Percentiles rank a stretch among this genome's conserved stretches.
These are phyloP conservation scores for Melipona beecheii DNA, from an alignment of 2,888 invertebrate genomes.

Conservation along the genomic window DNA sequence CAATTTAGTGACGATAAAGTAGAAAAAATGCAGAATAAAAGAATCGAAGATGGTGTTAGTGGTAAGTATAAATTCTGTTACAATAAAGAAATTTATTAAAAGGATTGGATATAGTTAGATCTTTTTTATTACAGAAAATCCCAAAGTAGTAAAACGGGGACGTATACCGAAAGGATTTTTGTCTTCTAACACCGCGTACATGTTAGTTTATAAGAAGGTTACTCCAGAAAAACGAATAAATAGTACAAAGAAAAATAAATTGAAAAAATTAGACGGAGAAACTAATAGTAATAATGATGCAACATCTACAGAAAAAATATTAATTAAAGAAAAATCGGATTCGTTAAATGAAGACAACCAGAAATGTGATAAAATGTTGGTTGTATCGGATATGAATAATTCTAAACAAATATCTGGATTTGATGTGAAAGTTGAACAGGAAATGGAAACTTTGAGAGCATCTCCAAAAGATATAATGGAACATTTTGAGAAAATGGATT, in stretches of 20 bases:
- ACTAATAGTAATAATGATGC: conserved; percentile 56
- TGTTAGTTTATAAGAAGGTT: conserved; percentile 86
- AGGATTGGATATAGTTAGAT: background rate
- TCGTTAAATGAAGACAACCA: conserved; percentile 64
- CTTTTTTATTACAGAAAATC: conserved; percentile 71
- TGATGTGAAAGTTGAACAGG: conserved; percentile 27
- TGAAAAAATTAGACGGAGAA: conserved; percentile 59
- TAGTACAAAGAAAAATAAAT: conserved; percentile 61
- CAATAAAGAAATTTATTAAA: background rate
- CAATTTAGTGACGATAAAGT: conserved; percentile 88
- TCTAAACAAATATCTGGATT: conserved; percentile 42
- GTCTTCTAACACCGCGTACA: conserved; percentile 87
- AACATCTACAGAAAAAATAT: conserved; percentile 53
- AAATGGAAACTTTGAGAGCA: conserved; percentile 9
- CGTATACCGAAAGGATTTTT: conserved; percentile 84
- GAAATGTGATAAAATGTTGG: conserved; percentile 55
- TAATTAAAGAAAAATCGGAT: conserved; percentile 64
- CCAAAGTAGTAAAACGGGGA: conserved; percentile 79
- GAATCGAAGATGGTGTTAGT: conserved; percentile 80
- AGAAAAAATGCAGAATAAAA: conserved; percentile 83
- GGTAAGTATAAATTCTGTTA: conserved; percentile 67
- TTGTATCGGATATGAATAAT: conserved; percentile 22
- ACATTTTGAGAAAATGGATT: conserved; percentile 1
- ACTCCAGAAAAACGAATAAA: conserved; percentile 44
- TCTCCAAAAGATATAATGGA: conserved; percentile 14